Base-by-base conservation (phyloP, 2,113 vertebrate species). In the Leucopsar rothschildi region DNA sequence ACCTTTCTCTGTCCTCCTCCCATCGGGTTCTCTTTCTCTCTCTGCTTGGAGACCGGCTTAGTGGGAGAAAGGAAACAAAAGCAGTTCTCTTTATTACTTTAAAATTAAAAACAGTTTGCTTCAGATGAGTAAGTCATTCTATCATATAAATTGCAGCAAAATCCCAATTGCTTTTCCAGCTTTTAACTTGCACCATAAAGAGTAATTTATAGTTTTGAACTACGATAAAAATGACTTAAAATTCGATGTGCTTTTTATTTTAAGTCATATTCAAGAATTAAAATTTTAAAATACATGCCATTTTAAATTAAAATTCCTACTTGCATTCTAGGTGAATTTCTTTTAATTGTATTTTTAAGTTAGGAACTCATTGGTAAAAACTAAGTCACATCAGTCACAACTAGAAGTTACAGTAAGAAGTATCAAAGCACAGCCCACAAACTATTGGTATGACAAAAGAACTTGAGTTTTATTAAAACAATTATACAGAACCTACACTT, bases 21-120 rank as follows among this genome's bases (percentile, higher is more conserved):
- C 99, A 99, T 16, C 99, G 98, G 3, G 98, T 96, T 25, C 98
- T 98, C 73, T 99, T 99, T 82, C 98, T 98, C 85, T 99, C 99
- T 95, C 98, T 98, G 95, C 99, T 99, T 18, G 97, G 95, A 15
- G 99, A 99, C 3, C 98, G 98, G 81, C 98, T 99, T 95, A 86
- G 19, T 11, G 27, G 45, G 35, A 81, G 14, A 77, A 82, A 68
- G 47, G 6, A 92, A 90, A 88, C 12, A 57, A 86, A 75, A 63
- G 15, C 52, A 69, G 68, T 71, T 82, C 1, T n/a, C 42, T 71
- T 61, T 14, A 37, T 25, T 80, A 76, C 39, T 66, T 81, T 47
- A 59, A 52, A 77, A 59, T 16, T 3, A 73, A 60, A 89, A 86
- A 11, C 22, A 65, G 10, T 20, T 76, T 69, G 20, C 35, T 92